These are phyloP conservation scores for Cyphomyrmex costatus DNA, from an alignment of 1,140 invertebrate genomes.

Conservation along the genomic window DNA sequence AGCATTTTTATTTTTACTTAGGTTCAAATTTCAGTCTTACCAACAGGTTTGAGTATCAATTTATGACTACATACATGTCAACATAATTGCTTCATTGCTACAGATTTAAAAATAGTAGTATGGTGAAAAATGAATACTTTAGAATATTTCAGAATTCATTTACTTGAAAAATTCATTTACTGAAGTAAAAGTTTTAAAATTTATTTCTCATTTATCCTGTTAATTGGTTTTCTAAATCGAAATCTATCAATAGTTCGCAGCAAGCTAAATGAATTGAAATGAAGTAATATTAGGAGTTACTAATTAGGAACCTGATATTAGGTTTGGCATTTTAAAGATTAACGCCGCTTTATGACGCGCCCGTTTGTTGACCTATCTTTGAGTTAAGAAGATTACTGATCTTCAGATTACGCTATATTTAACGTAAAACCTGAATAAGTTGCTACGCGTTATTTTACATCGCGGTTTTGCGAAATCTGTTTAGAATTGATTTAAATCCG, in stretches of 20 bases:
- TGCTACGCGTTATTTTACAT: constrained; percentile 6
- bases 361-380: not conserved
- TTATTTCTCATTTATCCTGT: not conserved
- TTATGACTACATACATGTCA: not conserved
- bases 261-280: constrained; percentile 1
- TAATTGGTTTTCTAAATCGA: not conserved
- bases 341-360: not conserved
- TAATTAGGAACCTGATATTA: not conserved
- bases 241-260: not conserved
- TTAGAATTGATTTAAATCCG: constrained; percentile 65
- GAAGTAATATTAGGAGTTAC: not conserved
- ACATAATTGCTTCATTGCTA: not conserved
- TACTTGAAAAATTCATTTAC: not conserved
- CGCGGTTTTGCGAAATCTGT: constrained; percentile 47
- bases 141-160: not conserved
- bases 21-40: not conserved
- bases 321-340: constrained; percentile 8
- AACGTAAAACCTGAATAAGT: not conserved
- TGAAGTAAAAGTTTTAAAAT: not conserved
- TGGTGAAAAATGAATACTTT: not conserved
- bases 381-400: constrained; percentile 36
- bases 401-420: constrained; percentile 31
- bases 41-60: not conserved
- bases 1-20: not conserved
- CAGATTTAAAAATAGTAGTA: not conserved